Evolutionary conservation across 2,113 vertebrate species (phyloP), one percentile per base, ranked within the genome.

Genomic region (Terrapene triunguis): DNA sequence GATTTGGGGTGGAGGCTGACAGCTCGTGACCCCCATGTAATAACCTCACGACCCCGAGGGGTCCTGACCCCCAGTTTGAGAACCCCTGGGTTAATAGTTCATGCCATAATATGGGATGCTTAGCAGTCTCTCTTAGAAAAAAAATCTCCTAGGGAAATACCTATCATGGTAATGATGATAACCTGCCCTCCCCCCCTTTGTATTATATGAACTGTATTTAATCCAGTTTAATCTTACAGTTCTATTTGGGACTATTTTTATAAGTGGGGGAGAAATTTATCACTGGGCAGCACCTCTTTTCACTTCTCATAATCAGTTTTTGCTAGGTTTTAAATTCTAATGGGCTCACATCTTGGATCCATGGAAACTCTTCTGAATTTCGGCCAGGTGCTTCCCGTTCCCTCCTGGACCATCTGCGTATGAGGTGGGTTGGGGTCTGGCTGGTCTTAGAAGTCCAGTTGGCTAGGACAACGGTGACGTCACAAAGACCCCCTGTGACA

Each of bases 261-360:
- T n/a, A 69, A 69, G 8, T 21, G 44, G 8, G 27, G 47, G 47
- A 24, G 11, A 42, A 81, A 69, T 32, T 53, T n/a, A 88, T 38
- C 35, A 24, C 80, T 44, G 38, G 42, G 38, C 59, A 69, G 48
- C 8, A 51, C 17, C 32, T 42, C 19, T 42, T 24, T 80, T 27
- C 44, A 35, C 57, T 80, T 62, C 27, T 88, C 7, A 7, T 51
- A 5, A 16, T 51, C 47, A 8, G 44, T 76, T 55, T 89, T 57
- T 35, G 29, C 42, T 25, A 25, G 6, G 29, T 38, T 27, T 38
- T 50, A 14, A 89, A 78, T 59, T 47, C 48, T 87, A 81, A 55
- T 50, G 84, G 76, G 92, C 94, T 96, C 85, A 90, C 90, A 88
- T 87, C 25, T 87, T 93, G 85, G 72, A 44, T 94, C 92, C 96